These are phyloP conservation scores for Cydia amplana DNA, from an alignment of 1,140 invertebrate species.

Conservation along the genomic window DNA sequence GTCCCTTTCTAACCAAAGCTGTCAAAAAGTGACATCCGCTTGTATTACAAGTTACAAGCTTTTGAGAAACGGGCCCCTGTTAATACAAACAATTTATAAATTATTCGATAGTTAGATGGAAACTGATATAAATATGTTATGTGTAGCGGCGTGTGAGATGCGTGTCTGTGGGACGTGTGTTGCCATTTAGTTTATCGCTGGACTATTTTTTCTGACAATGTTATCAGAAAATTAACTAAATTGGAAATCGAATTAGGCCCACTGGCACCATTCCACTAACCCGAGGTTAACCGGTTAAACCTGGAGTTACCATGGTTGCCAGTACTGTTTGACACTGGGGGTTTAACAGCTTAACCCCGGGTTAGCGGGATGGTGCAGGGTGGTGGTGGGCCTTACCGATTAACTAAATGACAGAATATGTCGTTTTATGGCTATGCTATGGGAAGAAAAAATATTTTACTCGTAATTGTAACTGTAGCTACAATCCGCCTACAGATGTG, in stretches of 20 bases:
- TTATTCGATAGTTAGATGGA: constrained; percentile 28
- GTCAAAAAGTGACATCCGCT: too few relatives aligned
- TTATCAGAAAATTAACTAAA: too few relatives aligned
- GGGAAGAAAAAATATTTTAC: constrained; percentile 2
- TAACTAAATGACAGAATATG: not conserved
- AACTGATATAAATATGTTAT: constrained; percentile 29
- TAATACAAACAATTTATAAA: constrained; percentile 27
- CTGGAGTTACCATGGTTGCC: too few relatives aligned
- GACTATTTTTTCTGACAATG: not conserved
- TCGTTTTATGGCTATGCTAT: not conserved
- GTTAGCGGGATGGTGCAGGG: too few relatives aligned
- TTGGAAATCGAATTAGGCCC: not conserved
- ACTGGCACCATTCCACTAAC: too few relatives aligned
- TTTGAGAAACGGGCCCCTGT: not conserved
- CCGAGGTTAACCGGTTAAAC: too few relatives aligned
- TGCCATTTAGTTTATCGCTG: constrained; percentile 4
- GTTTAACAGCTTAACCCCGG: too few relatives aligned
- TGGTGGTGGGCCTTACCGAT: not conserved
- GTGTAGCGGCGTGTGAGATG: constrained; percentile 20
- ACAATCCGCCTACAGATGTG: not conserved
- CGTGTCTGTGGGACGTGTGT: not conserved
- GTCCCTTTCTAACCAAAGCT: too few relatives aligned
- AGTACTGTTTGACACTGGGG: too few relatives aligned
- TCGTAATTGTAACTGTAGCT: not conserved
- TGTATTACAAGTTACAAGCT: too few relatives aligned